Evolutionary conservation across 1,140 invertebrate species (phyloP).

Genomic region (Aplysia californica): DNA sequence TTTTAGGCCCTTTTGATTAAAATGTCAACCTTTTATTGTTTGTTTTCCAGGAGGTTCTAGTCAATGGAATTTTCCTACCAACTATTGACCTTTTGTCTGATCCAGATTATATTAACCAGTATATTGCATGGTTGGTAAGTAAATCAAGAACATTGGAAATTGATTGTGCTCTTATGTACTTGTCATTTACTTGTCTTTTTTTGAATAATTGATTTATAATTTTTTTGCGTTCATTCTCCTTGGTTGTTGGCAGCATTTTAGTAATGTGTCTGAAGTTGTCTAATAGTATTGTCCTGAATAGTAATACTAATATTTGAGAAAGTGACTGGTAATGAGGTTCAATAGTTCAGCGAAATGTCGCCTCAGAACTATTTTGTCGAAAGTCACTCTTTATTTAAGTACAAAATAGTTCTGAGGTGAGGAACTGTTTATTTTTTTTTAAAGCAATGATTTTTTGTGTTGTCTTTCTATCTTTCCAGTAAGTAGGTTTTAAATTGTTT

Average conservation of each 20-base stretch:
- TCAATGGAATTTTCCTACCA: slow-evolving; percentile 83
- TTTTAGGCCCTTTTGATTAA: neutral
- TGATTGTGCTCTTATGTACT: neutral
- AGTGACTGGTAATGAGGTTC: neutral
- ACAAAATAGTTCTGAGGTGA: neutral
- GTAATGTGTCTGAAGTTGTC: too few species aligned
- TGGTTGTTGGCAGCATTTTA: neutral
- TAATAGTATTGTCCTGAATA: neutral
- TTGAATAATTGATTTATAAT: too few species aligned
- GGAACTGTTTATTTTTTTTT: neutral
- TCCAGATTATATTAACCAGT: slow-evolving; percentile 95
- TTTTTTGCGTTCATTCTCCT: neutral
- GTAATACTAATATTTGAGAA: neutral
- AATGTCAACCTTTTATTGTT: neutral
- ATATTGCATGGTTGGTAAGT: slow-evolving; percentile 90
- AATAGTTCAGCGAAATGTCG: neutral
- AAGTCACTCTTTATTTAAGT: neutral
- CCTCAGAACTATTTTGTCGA: neutral
- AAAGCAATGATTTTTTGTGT: neutral
- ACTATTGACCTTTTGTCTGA: slow-evolving; percentile 86
- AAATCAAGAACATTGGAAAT: neutral
- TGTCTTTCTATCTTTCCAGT: neutral
- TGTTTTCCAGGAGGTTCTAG: slow-evolving; percentile 80
- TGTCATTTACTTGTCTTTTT: neutral
- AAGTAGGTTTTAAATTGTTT: too few species aligned